Conservation (phyloP, 1,140 invertebrate species). For the Papilio polytes region DNA sequence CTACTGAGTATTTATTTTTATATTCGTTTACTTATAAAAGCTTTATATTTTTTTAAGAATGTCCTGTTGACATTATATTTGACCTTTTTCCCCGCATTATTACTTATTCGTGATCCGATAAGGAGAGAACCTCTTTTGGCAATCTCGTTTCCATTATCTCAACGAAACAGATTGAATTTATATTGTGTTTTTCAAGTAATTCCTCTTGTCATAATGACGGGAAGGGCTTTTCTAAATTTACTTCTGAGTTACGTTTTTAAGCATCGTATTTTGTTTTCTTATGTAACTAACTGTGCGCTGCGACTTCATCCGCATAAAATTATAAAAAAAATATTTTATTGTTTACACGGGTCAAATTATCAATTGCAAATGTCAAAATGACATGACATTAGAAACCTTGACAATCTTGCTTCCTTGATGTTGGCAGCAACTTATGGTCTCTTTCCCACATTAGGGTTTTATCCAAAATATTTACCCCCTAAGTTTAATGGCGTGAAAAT, state of each 20-base stretch:
- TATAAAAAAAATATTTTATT: too few species aligned
- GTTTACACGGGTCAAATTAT: too few species aligned
- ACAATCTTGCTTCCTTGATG: too few species aligned
- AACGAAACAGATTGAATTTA: conserved; percentile 36
- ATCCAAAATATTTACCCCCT: too few species aligned
- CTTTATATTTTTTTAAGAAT: neutral
- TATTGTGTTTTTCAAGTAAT: conserved; percentile 35
- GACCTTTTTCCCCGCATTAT: conserved; percentile 24
- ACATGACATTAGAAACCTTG: too few species aligned
- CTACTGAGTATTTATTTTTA: neutral
- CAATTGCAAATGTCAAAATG: too few species aligned
- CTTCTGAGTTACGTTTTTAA: neutral
- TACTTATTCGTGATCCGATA: conserved; percentile 39
- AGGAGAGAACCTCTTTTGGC: conserved; percentile 20
- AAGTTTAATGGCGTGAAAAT: too few species aligned
- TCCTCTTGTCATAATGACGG: conserved; percentile 21
- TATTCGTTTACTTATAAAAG: neutral
- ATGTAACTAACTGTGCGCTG: too few species aligned
- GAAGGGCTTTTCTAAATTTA: conserved; percentile 1
- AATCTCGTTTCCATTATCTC: conserved; percentile 39
- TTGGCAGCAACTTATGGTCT: too few species aligned
- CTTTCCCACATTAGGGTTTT: too few species aligned
- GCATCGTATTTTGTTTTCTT: neutral
- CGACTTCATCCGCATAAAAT: too few species aligned
- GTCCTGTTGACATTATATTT: conserved; percentile 23